phyloP scores from a whole-genome alignment of 1,140 invertebrate species.

The Acromyrmex charruanus region DNA sequence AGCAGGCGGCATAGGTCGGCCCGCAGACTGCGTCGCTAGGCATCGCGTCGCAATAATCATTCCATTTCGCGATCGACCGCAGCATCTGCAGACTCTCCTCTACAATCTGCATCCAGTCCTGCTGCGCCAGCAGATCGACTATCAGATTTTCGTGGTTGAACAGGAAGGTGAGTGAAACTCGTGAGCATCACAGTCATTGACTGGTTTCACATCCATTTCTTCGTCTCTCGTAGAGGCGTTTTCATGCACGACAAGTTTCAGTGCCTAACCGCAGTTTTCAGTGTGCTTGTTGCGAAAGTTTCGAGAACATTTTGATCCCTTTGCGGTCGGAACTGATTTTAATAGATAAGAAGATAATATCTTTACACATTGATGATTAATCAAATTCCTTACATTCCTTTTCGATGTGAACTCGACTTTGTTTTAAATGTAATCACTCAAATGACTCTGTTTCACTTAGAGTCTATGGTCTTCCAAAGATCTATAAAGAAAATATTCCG shows the following conservation, averaged over 20 bases:
- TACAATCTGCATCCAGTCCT: constrained; percentile 97
- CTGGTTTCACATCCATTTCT: not conserved
- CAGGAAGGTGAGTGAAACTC: constrained; percentile 89
- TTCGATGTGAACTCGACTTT: no score
- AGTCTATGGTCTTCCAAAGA: no score
- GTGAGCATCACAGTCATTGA: not conserved
- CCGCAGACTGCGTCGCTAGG: constrained; percentile 91
- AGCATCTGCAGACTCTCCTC: constrained; percentile 94
- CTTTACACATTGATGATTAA: not conserved
- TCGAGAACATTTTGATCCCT: not conserved
- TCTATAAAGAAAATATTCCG: no score
- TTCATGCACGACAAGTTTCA: not conserved
- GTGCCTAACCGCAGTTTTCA: not conserved
- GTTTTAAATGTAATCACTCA: no score
- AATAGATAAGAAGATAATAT: not conserved
- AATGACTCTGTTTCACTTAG: no score
- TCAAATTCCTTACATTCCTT: not conserved
- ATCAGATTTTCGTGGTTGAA: constrained; percentile 98
- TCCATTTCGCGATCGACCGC: constrained; percentile 94
- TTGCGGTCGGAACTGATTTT: not conserved
- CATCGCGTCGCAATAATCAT: constrained; percentile 95
- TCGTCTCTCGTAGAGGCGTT: not conserved
- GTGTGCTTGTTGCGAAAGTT: not conserved
- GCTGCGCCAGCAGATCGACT: constrained; percentile 96
- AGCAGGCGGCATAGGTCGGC: constrained; percentile 92